phyloP scores from a whole-genome alignment of 2,113 vertebrate genomes.

The Laticauda colubrina region DNA sequence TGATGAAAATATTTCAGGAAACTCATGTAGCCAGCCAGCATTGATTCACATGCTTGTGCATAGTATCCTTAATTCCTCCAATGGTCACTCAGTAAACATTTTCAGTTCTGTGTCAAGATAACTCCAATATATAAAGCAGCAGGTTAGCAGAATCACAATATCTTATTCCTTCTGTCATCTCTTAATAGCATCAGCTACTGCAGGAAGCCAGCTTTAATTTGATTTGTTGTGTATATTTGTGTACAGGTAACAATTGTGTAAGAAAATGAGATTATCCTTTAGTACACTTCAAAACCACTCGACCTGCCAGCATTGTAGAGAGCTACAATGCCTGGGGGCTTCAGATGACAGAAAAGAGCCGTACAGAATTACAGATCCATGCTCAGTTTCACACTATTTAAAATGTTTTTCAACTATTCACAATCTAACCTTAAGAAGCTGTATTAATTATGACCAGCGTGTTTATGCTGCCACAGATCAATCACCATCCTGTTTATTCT shows the following conservation, averaged over 20 bases:
- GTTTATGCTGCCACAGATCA: background rate
- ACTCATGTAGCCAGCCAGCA: background rate
- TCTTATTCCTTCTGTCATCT: slow-evolving; percentile 10
- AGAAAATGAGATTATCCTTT: background rate
- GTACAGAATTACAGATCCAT: background rate
- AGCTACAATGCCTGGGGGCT: background rate
- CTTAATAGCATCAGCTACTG: background rate
- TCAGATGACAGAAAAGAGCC: background rate
- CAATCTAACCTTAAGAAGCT: background rate
- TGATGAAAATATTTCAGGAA: slow-evolving; percentile 4
- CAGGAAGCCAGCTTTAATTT: background rate
- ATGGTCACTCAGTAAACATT: slow-evolving; percentile 27
- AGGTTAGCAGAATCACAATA: background rate
- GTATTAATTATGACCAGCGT: background rate
- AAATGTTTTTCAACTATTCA: background rate
- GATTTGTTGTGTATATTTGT: background rate
- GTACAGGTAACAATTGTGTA: background rate
- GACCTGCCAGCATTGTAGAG: background rate
- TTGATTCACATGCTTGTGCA: background rate
- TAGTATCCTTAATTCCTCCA: background rate
- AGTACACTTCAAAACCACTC: background rate
- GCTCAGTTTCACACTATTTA: background rate
- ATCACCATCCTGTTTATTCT: background rate
- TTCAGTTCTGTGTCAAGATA: background rate
- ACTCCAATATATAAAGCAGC: slow-evolving; percentile 9